Evolutionary conservation across 2,888 invertebrate species (phyloP), one percentile per base, ranked within the genome.

Genomic region (Hypomecis punctinalis): DNA sequence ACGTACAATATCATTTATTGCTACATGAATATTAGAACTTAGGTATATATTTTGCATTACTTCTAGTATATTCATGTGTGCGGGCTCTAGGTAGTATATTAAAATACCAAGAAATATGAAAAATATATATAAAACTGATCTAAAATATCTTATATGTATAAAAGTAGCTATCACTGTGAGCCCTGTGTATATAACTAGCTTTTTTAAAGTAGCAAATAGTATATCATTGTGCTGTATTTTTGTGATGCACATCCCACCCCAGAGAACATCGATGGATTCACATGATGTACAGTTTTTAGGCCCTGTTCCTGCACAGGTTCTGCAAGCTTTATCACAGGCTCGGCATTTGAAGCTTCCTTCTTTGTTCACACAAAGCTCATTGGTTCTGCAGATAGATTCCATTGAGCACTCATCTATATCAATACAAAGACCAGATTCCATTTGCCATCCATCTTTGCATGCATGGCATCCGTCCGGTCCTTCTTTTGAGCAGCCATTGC

Each of bases 301-400:
- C 0, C 98, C 98, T 85, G 96, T 96, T 4, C 97, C 98, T 39
- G 92, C 93, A 84, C 99, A 99, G 5, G 96, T 96, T 67, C 94
- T 92, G 83, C 98, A 99, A 1, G 97, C 94, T 72, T 91, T 94
- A 86, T 98, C 97, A 92, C 99, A 99, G 68, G 94, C 94, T 77
- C 95, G 89, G 87, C 98, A 98, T 35, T 90, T 88, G 82, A 94
- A 96, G 1, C 96, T 96, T 9, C 99, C 98, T 76, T 97, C 97
- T 64, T 94, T 96, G 82, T 99, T 99, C 0, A 97, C 94, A 89
- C 99, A 99, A 84, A 97, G 98, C 80, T 98, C 94, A 82, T 96
- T 95, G 5, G 87, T 81, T 10, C 93, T 89, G 79, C 95, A 96
- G 10, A 89, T 82, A 37, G 86, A 83, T 47, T 86, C 81, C 23